Evolutionary conservation across 2,113 vertebrate genomes (phyloP), one percentile per base, ranked within the genome.

Genomic region (Peromyscus polionotus): DNA sequence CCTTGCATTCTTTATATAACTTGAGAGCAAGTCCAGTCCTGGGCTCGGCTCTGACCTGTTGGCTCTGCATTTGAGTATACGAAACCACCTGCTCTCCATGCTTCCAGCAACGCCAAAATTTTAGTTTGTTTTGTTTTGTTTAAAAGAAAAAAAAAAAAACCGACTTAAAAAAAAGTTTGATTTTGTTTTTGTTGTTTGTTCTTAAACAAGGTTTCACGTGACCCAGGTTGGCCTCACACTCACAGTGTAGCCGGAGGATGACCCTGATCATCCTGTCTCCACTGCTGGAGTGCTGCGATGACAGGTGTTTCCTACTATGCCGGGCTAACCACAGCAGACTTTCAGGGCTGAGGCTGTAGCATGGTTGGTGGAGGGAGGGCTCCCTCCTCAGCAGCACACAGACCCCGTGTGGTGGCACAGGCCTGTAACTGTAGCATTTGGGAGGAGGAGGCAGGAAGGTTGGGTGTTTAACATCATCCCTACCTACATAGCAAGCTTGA

Each of bases 1-100:
- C 79, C 76, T 63, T 0, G 0, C 9, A 26, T 73, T 90, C 96
- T 96, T 97, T 95, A 84, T 93, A 80, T 91, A 95, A 95, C 92
- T 95, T 6, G 5, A 28, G 92, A 36, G 93, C 72, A 2, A 73
- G 93, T 59, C 19, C 24, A 10, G 91, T 31, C 42, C 1, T 33
- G 4, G 5, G 80, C 80, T 63, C 36, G 0, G 65, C 86, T 39
- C 17, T 1, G 12, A 76, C 59, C 96, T 3, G 11, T 59, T 19
- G 89, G 81, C 87, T 85, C 72, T 19, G 59, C 12, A 0, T 68
- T 48, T 20, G 22, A 54, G 61, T 68, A 42, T 83, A 75, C 2
- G 22, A 79, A 67, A 77, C 73, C 22, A 24, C 84, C 48, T 5
- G 16, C 39, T 1, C 14, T 63, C 28, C 3, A 0, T 0, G 45